Evolutionary conservation across 2,113 vertebrate genomes (phyloP).

Genomic region (Anhinga rufa): DNA sequence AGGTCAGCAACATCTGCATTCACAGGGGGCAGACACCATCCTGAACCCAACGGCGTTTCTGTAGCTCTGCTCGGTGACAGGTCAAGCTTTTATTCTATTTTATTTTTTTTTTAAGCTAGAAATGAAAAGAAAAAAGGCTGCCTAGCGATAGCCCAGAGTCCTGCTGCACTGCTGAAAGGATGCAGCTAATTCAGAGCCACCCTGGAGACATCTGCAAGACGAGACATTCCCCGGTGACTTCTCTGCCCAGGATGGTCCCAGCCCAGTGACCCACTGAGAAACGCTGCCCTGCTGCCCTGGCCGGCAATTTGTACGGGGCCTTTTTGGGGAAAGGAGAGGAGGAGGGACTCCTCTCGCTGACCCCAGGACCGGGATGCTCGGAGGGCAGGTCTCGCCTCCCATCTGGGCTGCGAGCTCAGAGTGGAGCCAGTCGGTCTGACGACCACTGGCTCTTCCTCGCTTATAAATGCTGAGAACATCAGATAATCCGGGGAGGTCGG

Average conservation of each 20-base stretch:
- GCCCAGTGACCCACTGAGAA: not conserved
- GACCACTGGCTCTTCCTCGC: conserved; percentile 76
- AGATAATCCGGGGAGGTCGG: conserved; percentile 79
- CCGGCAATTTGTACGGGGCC: not conserved
- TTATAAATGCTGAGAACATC: conserved; percentile 86
- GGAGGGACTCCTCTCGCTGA: conserved; percentile 70
- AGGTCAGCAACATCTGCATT: not conserved
- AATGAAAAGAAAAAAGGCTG: not conserved
- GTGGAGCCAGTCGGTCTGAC: conserved; percentile 87
- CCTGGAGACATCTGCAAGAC: not conserved
- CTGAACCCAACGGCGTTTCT: not conserved
- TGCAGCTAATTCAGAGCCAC: not conserved
- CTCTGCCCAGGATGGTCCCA: not conserved
- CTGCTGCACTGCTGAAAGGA: not conserved
- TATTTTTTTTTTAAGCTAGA: not conserved
- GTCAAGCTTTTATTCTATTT: not conserved
- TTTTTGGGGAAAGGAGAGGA: not conserved
- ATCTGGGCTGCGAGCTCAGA: conserved; percentile 72
- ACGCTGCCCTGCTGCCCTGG: not conserved
- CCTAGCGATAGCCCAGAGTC: not conserved
- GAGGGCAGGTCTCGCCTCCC: conserved; percentile 81
- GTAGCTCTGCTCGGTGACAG: not conserved
- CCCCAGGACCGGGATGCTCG: conserved; percentile 75
- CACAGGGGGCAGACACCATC: not conserved
- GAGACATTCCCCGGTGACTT: not conserved